Percentiles rank a stretch among this genome's conserved stretches.
Evolutionary conservation across 2,113 vertebrate species (phyloP).

Genomic region (Peromyscus polionotus): DNA sequence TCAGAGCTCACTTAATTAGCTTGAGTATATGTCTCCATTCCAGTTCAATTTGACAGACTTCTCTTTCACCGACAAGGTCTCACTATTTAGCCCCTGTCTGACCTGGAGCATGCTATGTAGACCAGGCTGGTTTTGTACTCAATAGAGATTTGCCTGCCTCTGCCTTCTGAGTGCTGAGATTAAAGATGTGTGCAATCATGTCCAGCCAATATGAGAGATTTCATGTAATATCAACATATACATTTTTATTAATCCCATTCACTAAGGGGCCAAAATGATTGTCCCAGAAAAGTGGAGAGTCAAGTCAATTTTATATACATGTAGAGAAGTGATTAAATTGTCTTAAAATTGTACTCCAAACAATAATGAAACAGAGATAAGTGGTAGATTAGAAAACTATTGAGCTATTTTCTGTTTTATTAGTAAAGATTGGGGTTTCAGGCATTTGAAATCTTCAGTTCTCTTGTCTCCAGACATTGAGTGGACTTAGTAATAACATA

Average conservation of each 20-base stretch:
- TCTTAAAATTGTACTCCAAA: not conserved
- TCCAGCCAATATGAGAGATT: not conserved
- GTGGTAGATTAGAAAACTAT: not conserved
- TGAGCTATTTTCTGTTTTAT: not conserved
- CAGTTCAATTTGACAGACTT: not conserved
- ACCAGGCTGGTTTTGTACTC: not conserved
- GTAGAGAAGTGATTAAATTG: not conserved
- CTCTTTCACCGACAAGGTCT: not conserved
- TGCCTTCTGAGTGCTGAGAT: not conserved
- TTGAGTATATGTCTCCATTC: slow-evolving; percentile 16
- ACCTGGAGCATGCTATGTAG: not conserved
- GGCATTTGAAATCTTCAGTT: not conserved
- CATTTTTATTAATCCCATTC: not conserved
- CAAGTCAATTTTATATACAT: not conserved
- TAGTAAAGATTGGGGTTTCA: not conserved
- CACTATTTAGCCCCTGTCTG: not conserved
- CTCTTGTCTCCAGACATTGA: not conserved
- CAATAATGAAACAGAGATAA: not conserved
- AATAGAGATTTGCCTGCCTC: not conserved
- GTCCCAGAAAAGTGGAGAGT: not conserved
- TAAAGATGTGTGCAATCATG: not conserved
- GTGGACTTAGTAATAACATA: not conserved
- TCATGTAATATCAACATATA: not conserved
- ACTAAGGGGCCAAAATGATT: not conserved
- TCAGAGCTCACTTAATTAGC: not conserved